These are phyloP conservation scores for Poicephalus gulielmi DNA, from an alignment of 2,113 vertebrate species.

Conservation along the genomic window DNA sequence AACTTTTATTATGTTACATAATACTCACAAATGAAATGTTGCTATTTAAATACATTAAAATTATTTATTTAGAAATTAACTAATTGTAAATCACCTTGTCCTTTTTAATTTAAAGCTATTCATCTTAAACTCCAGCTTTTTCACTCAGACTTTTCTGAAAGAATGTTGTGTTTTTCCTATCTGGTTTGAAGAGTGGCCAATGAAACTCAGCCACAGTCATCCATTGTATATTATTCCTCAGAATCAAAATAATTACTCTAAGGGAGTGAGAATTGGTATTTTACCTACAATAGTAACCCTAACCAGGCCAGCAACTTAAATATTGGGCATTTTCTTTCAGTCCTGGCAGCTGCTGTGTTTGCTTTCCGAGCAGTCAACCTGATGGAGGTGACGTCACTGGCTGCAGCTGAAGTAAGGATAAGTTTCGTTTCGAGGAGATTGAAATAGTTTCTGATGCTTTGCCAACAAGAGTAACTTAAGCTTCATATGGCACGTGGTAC, in stretches of 20 bases:
- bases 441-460: constrained; percentile 84
- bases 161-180: background rate
- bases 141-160: background rate
- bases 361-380: constrained; percentile 97
- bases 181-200: background rate
- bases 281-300: background rate
- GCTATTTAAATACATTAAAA: background rate
- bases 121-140: background rate
- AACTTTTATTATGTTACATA: background rate
- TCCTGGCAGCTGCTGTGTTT: constrained; percentile 95
- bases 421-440: constrained; percentile 74
- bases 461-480: constrained; percentile 79
- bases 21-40: background rate
- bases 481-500: constrained; percentile 72
- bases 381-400: constrained; percentile 98
- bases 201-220: background rate
- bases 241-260: background rate
- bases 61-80: background rate
- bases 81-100: background rate
- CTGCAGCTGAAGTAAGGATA: constrained; percentile 94
- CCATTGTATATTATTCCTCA: background rate
- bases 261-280: background rate
- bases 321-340: constrained; percentile 80
- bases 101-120: background rate
- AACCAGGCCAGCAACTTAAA: constrained; percentile 50